Conservation (phyloP, 1,140 invertebrate genomes). For the Zophobas morio region DNA sequence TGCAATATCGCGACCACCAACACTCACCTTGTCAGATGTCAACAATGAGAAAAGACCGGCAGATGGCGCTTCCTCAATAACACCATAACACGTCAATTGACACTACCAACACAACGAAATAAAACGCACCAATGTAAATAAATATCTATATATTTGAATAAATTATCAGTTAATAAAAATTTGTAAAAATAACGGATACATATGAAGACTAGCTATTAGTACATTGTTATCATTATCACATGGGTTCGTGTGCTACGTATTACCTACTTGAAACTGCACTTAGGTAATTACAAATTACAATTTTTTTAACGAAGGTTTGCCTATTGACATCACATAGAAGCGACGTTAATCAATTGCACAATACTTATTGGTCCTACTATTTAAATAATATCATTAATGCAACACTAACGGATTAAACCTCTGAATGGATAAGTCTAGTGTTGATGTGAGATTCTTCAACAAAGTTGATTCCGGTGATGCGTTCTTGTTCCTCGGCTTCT, state of each 20-base stretch:
- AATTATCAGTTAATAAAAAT: conserved; percentile 41
- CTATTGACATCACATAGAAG: no score
- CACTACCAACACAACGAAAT: neutral
- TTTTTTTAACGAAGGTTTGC: no score
- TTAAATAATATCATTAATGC: neutral
- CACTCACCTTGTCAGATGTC: conserved; percentile 54
- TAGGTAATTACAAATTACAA: no score
- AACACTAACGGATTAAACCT: neutral
- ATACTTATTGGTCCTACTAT: conserved; percentile 13
- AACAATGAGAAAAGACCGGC: conserved; percentile 42
- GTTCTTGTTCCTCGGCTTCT: conserved; percentile 74
- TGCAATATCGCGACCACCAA: neutral
- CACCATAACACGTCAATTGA: neutral
- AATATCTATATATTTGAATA: conserved; percentile 24
- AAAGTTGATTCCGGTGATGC: conserved; percentile 56
- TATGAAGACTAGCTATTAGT: conserved; percentile 29
- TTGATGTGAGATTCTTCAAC: conserved; percentile 59
- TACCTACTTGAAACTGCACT: neutral
- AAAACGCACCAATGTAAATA: neutral
- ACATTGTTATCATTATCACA: conserved; percentile 27
- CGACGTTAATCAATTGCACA: neutral
- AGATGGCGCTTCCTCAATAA: conserved; percentile 15
- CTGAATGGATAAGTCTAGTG: conserved; percentile 34
- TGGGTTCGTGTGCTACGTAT: conserved; percentile 1
- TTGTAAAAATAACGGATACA: conserved; percentile 35